These are phyloP conservation scores for Polyergus mexicanus DNA, from an alignment of 1,140 invertebrate genomes.

Conservation along the genomic window DNA sequence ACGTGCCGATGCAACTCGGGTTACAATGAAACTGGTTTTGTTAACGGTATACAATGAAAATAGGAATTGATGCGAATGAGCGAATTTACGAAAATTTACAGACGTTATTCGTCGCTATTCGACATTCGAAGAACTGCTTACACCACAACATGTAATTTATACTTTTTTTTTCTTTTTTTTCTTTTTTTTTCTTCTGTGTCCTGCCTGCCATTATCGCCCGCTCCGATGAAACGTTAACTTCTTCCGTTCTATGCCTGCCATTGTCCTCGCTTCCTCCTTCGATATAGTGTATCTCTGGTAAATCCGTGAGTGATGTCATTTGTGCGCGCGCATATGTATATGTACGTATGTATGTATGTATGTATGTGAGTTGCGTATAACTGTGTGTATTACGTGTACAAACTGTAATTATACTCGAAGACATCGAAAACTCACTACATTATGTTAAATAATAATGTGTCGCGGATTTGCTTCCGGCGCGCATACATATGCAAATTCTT, in stretches of 20 bases:
- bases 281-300: constrained; percentile 79
- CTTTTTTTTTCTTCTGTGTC: constrained; percentile 74
- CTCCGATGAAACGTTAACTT: constrained; percentile 62
- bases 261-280: constrained; percentile 53
- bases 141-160: constrained; percentile 85
- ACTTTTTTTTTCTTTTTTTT: constrained; percentile 76
- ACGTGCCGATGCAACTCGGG: constrained; percentile 82
- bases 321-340: constrained; percentile 20
- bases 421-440: constrained; percentile 87
- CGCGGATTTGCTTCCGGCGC: constrained; percentile 79
- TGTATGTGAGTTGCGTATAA: constrained; percentile 76
- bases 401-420: constrained; percentile 86
- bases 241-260: constrained; percentile 48
- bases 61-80: constrained; percentile 84
- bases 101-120: constrained; percentile 82
- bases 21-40: constrained; percentile 84
- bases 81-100: constrained; percentile 79
- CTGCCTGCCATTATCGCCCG: constrained; percentile 57
- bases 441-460: constrained; percentile 84
- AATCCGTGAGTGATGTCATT: constrained; percentile 78
- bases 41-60: constrained; percentile 84
- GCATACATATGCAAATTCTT: constrained; percentile 37
- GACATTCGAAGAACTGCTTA: constrained; percentile 85
- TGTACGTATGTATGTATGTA: constrained; percentile 6
- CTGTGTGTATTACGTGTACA: constrained; percentile 83